Base-by-base conservation (phyloP, 2,797 vertebrate species). In the Periophthalmus magnuspinnatus region DNA sequence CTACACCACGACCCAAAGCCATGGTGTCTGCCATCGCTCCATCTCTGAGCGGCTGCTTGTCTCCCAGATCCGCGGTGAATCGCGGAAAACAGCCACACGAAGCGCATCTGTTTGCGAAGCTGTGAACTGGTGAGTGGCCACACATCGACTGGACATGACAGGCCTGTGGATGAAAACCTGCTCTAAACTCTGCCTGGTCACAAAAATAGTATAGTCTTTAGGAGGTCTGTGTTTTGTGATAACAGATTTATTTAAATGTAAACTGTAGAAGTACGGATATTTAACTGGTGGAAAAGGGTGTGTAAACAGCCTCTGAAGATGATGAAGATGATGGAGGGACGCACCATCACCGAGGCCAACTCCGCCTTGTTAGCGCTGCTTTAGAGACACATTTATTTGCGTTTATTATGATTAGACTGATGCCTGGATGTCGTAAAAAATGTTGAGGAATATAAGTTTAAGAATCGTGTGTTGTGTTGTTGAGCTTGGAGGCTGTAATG, bases 111-210 rank as follows among this genome's bases (percentile, higher is more conserved):
- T 2, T 11, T n/a, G 68, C 65, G 68, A 57, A 8, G 60, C 57
- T 62, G 10, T 71, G 67, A 72, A 6, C 70, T 67, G 82, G 74
- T 81, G 74, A 82, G 78, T 22, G 14, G 19, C 0, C 50, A 7
- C 41, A 45, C 41, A 45, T 45, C 13, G 13, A 45, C 38, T 33
- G 1, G 28, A 10, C 8, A 13, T 48, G 32, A 10, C 6, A 54
- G 32, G 11, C 50, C 52, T 13, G 48, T 8, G 59, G 34, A 16
- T 28, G 38, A 19, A 61, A 61, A 36, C 57, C 57, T 59, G 16
- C 13, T 38, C 34, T 10, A 22, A 14, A 36, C 21, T 36, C 60
- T 55, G 24, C 38, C 10, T 36, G 63, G 38, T n/a, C 38, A 16
- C n/a, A 55, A 2, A 6, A 28, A 36, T n/a, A 21, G 1, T 5